Conservation (phyloP, 2,797 vertebrate species). For the Tapirus indicus region DNA sequence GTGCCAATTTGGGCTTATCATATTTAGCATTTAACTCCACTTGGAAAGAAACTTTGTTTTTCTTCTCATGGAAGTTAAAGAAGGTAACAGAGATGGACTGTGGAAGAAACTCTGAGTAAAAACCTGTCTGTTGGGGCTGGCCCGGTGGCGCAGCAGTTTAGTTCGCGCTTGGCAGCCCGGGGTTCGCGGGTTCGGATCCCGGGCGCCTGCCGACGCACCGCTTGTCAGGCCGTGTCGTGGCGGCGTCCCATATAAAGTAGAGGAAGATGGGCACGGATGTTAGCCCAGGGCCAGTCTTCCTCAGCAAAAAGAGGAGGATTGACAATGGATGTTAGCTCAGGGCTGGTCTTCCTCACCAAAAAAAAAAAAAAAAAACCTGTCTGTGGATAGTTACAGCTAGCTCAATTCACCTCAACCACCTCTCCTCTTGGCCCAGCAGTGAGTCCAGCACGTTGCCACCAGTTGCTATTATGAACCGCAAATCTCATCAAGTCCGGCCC, state of each 20-base stretch:
- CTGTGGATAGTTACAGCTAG: not conserved
- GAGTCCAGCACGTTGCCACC: not conserved
- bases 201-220: too few relatives aligned
- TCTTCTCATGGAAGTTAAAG: conserved; percentile 3
- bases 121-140: not conserved
- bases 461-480: not conserved
- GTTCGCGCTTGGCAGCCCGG: too few relatives aligned
- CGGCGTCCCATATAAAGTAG: too few relatives aligned
- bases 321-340: too few relatives aligned
- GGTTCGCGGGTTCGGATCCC: too few relatives aligned
- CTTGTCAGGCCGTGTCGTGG: too few relatives aligned
- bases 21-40: conserved; percentile 65
- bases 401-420: not conserved
- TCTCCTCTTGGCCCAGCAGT: rapidly evolving
- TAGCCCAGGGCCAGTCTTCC: too few relatives aligned
- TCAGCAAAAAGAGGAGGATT: too few relatives aligned
- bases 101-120: not conserved
- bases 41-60: conserved; percentile 44
- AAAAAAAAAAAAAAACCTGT: not conserved
- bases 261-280: too few relatives aligned
- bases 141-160: too few relatives aligned
- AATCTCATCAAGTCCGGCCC: too few relatives aligned
- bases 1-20: conserved; percentile 60
- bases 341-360: too few relatives aligned
- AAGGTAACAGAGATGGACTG: not conserved